Conservation (phyloP, 2,113 vertebrate genomes). For the Lamprotornis superbus region DNA sequence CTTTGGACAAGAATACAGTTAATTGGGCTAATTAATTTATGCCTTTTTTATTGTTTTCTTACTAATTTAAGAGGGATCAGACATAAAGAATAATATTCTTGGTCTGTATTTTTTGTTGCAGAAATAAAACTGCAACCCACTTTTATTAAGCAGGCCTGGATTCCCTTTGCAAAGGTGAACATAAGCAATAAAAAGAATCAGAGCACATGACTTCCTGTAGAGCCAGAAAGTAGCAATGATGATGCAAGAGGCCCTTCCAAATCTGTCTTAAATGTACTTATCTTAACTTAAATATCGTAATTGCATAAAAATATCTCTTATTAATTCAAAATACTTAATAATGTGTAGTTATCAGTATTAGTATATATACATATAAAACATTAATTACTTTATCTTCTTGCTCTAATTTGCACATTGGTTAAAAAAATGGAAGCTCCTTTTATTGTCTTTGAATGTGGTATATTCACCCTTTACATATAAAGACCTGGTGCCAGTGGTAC, state of each 20-base stretch:
- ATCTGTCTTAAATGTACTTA: background rate
- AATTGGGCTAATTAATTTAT: constrained; percentile 45
- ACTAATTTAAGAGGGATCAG: constrained; percentile 35
- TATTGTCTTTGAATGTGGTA: background rate
- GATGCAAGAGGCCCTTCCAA: background rate
- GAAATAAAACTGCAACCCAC: background rate
- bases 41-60: background rate
- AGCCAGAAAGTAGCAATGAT: background rate
- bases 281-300: background rate
- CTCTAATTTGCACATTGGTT: background rate
- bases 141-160: background rate
- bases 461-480: background rate
- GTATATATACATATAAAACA: background rate
- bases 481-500: background rate
- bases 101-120: background rate
- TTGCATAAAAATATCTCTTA: background rate
- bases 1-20: background rate
- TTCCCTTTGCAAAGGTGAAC: constrained; percentile 25
- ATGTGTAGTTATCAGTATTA: background rate
- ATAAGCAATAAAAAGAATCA: background rate
- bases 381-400: background rate
- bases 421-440: background rate
- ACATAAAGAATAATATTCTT: constrained; percentile 30
- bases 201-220: background rate
- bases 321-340: background rate